A percentile compares a stretch with the other conserved stretches of the same genome.
Evolutionary conservation across 2,797 vertebrate species (phyloP).

Genomic region (Ciconia nigra): DNA sequence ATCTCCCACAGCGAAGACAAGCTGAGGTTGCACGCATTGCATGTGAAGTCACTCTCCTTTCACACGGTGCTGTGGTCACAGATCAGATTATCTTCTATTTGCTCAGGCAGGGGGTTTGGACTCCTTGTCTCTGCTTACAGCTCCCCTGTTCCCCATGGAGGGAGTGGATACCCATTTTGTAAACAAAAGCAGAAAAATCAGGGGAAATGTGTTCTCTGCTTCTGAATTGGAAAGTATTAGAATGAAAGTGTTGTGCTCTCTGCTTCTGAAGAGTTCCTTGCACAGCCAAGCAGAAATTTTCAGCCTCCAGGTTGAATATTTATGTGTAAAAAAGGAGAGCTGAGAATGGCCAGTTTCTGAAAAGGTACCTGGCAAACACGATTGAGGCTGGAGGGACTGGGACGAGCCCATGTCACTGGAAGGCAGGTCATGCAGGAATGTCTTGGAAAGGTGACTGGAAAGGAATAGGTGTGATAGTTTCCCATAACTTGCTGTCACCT

Average conservation of each 20-base stretch:
- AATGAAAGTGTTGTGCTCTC: not conserved
- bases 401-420: rapidly evolving
- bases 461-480: not conserved
- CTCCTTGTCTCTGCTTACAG: not conserved
- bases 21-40: not conserved
- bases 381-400: not conserved
- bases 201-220: not conserved
- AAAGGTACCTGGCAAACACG: not conserved
- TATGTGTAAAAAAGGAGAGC: not conserved
- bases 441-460: not conserved
- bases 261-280: not conserved
- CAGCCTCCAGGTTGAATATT: not conserved
- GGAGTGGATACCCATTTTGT: not conserved
- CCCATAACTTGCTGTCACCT: not conserved
- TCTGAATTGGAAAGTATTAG: not conserved
- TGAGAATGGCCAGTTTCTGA: not conserved
- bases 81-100: not conserved
- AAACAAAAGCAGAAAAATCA: not conserved
- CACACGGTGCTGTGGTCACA: not conserved
- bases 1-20: not conserved
- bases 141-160: not conserved
- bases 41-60: not conserved
- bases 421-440: not conserved
- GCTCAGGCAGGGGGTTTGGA: not conserved
- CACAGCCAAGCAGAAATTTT: not conserved